Conservation (phyloP, 2,888 invertebrate species). For the Scaptomyza cyrtandrae region DNA sequence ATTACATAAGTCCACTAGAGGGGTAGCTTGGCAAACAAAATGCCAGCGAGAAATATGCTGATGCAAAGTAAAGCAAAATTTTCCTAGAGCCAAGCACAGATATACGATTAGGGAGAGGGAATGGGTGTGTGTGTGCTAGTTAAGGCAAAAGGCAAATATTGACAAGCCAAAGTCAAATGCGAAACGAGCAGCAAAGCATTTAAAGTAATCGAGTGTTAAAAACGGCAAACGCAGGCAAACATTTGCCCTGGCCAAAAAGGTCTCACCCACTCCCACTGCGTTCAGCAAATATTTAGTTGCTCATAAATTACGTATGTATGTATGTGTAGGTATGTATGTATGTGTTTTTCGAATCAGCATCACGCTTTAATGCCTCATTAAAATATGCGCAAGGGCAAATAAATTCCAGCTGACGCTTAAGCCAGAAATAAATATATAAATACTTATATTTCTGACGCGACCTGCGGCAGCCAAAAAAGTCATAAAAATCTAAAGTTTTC, state of each 20-base stretch:
- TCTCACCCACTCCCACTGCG: slow-evolving; percentile 17
- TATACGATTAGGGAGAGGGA: neutral
- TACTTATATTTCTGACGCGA: slow-evolving; percentile 44
- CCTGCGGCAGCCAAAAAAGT: slow-evolving; percentile 62
- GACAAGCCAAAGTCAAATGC: slow-evolving; percentile 73
- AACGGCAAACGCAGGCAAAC: slow-evolving; percentile 78
- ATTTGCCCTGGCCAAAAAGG: slow-evolving; percentile 51
- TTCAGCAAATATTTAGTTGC: slow-evolving; percentile 72
- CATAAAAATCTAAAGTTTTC: slow-evolving; percentile 80
- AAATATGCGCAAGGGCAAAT: slow-evolving; percentile 72
- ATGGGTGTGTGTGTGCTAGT: slow-evolving; percentile 61
- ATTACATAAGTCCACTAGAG: slow-evolving; percentile 67
- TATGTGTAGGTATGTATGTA: slow-evolving; percentile 28
- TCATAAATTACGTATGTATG: slow-evolving; percentile 68
- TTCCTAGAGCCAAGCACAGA: slow-evolving; percentile 13
- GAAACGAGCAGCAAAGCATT: slow-evolving; percentile 62
- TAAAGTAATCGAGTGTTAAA: slow-evolving; percentile 77
- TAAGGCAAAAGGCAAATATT: slow-evolving; percentile 79
- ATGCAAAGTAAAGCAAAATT: slow-evolving; percentile 63
- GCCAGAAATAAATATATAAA: slow-evolving; percentile 37
- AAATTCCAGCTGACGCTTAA: slow-evolving; percentile 75
- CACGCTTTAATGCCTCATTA: slow-evolving; percentile 79
- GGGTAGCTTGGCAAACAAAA: slow-evolving; percentile 62
- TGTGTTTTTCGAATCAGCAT: slow-evolving; percentile 40
- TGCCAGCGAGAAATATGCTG: slow-evolving; percentile 64